Percentiles rank a stretch among this genome's conserved stretches.
Evolutionary conservation across 2,113 vertebrate genomes (phyloP).

Genomic region (Brienomyrus longianalis): DNA sequence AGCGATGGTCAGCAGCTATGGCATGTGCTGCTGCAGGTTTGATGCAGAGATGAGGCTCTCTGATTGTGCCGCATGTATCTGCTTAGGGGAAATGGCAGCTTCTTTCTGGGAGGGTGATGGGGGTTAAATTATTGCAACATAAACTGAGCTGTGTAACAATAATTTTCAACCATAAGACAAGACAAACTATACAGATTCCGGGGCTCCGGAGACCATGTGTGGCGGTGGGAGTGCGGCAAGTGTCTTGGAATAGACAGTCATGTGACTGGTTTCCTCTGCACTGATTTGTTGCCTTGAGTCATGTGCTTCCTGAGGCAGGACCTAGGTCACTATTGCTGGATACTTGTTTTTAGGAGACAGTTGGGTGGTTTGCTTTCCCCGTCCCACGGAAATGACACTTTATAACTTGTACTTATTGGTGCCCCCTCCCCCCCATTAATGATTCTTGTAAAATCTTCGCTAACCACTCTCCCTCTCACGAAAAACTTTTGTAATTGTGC

Average conservation of each 20-base stretch:
- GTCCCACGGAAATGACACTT: background rate
- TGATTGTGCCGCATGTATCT: background rate
- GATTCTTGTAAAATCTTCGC: too few species aligned
- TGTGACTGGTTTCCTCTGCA: background rate
- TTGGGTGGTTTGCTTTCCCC: background rate
- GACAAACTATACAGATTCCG: background rate
- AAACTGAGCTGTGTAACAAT: background rate
- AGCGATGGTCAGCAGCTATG: background rate
- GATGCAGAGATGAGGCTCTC: background rate
- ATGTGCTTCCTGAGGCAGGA: background rate
- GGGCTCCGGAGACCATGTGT: background rate
- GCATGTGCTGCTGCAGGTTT: background rate
- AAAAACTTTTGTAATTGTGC: background rate
- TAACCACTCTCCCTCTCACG: background rate
- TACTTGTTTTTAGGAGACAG: background rate
- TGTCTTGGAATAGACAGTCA: background rate
- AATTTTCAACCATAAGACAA: background rate
- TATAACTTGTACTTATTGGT: background rate
- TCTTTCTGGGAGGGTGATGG: background rate
- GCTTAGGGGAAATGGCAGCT: background rate
- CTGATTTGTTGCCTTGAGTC: background rate
- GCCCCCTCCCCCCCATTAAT: background rate
- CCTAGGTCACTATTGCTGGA: background rate
- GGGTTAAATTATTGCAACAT: background rate
- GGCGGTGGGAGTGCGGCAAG: background rate